Evolutionary conservation across 1,140 invertebrate genomes (phyloP), one percentile per base, ranked within the genome.

Genomic region (Drosophila miranda): DNA sequence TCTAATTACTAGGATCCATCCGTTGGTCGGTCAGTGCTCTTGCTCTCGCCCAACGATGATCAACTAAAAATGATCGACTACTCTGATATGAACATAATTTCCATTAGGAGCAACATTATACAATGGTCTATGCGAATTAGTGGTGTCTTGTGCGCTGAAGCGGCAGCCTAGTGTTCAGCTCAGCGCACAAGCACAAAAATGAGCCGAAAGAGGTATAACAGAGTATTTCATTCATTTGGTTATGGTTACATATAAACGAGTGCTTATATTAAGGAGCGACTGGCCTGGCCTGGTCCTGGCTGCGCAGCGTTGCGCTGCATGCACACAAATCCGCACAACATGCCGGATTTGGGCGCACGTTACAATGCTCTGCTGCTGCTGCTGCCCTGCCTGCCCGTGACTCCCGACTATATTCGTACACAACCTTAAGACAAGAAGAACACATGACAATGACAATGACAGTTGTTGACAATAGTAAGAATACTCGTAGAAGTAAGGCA

Each of bases 281-380:
- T 75, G 45, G 63, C 41, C 67, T 70, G 72, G 63, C 57, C 71
- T 76, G 57, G 45, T 55, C 50, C 49, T 43, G 53, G 38, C 53
- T 30, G 30, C 30, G 8, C 30, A 30, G 30, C 55, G 57, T 52
- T 76, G 67, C 49, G 56, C 77, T 57, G 56, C 26, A 84, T 84
- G 81, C 77, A 58, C 69, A 38, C 81, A 86, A 86, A 86, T 86
- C 82, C 62, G 73, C 78, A 77, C 78, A 81, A 84, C 80, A 84
- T 81, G 81, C 81, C 58, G 81, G 82, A 86, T 86, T 81, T 87
- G 82, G 60, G 73, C 64, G 52, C 81, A 87, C 49, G 28, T 81
- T 81, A 84, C 82, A 84, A 84, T 81, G 54, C 76, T 72, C 58
- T 60, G 51, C 34, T 48, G 23, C 60, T 68, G 49, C 67, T 58